Evolutionary conservation across 92 coral and sea anemone genomes (phyloP).

Genomic region (Zoanthus gigantus): DNA sequence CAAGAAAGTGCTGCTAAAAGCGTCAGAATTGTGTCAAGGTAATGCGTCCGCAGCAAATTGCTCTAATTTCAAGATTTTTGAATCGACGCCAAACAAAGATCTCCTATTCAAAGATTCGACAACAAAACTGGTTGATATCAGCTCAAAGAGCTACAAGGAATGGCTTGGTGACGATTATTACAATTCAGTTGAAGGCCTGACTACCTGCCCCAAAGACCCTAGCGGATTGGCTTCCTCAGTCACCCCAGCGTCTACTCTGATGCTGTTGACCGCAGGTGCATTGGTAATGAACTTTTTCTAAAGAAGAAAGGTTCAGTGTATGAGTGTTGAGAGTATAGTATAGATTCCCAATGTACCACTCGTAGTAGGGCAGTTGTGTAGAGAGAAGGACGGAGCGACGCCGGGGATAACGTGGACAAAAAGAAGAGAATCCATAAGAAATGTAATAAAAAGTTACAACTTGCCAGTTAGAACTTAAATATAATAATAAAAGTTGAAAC

Average conservation of each 20-base stretch:
- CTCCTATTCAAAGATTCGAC: constrained; percentile 67
- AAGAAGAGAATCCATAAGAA: too few species aligned
- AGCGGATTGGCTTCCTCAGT: not conserved
- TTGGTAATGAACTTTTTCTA: not conserved
- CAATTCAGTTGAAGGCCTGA: constrained; percentile 1
- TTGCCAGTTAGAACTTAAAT: too few species aligned
- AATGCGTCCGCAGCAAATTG: constrained; percentile 35
- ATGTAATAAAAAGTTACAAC: too few species aligned
- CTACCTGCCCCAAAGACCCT: not conserved
- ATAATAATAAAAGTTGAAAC: too few species aligned
- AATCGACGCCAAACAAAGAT: constrained; percentile 11
- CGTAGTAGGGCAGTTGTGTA: too few species aligned
- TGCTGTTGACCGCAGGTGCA: not conserved
- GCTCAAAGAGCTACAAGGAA: constrained; percentile 2
- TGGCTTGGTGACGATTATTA: constrained; percentile 44
- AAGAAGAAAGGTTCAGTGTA: not conserved
- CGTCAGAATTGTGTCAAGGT: constrained; percentile 33
- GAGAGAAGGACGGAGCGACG: too few species aligned
- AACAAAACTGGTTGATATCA: constrained; percentile 35
- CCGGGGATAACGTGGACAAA: too few species aligned
- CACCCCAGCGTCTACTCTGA: not conserved
- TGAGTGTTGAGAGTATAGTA: too few species aligned
- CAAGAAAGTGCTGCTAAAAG: constrained; percentile 44
- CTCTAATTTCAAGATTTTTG: constrained; percentile 42
- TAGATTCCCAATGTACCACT: too few species aligned